phyloP scores from a whole-genome alignment of 35 echinoderm and acorn worm species.

The Apostichopus parvimensis region DNA sequence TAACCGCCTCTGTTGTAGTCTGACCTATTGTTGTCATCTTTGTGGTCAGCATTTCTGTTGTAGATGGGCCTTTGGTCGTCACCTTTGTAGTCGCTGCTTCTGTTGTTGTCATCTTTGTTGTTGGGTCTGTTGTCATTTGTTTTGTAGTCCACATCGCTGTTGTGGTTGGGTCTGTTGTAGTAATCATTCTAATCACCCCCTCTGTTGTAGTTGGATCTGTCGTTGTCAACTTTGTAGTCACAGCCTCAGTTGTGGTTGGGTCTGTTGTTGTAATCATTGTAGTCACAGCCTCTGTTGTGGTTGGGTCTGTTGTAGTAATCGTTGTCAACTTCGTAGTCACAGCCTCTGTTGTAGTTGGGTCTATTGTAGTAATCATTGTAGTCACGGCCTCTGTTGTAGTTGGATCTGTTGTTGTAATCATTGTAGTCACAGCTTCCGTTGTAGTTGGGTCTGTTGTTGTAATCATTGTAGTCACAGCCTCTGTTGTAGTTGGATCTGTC shows the following conservation, averaged over 20 bases:
- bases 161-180: neutral
- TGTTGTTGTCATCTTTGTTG: neutral
- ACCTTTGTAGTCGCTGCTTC: neutral
- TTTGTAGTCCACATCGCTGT: neutral
- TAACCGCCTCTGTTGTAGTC: neutral
- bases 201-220: neutral
- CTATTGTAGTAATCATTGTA: neutral
- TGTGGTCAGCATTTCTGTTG: neutral
- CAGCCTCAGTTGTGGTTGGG: neutral
- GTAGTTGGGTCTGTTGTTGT: neutral
- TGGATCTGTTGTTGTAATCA: neutral
- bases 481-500: neutral
- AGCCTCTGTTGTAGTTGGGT: neutral
- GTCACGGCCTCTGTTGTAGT: neutral
- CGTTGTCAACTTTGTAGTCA: neutral
- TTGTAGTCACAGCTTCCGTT: neutral
- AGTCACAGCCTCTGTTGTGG: neutral
- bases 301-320: neutral
- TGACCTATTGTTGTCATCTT: neutral
- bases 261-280: neutral
- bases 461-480: neutral
- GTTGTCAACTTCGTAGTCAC: neutral
- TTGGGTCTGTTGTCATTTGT: neutral
- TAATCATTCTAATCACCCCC: neutral
- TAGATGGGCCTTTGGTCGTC: too few species aligned